Percentiles rank a stretch among this genome's conserved stretches.
These are phyloP conservation scores for Spisula subtruncata DNA, from an alignment of 2,888 invertebrate species.

Conservation along the genomic window DNA sequence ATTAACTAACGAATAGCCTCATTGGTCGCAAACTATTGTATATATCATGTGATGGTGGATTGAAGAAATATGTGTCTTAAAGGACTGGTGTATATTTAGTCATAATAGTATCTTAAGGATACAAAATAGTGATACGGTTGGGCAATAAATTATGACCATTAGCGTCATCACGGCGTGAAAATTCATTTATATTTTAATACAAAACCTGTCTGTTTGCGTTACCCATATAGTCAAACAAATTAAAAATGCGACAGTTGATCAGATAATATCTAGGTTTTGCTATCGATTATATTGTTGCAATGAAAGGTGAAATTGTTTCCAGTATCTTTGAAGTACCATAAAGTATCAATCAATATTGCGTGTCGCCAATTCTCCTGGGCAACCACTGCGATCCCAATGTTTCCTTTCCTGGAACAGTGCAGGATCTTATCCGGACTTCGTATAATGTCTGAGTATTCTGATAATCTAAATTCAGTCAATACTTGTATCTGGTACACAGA, in stretches of 20 bases:
- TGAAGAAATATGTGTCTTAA: no score
- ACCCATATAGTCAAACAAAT: background rate
- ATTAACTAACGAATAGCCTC: no score
- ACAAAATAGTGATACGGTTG: background rate
- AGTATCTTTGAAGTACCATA: constrained; percentile 16
- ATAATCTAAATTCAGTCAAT: no score
- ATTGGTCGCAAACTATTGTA: no score
- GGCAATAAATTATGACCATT: background rate
- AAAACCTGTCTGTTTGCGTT: constrained; percentile 23
- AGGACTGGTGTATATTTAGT: background rate
- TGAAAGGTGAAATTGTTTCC: constrained; percentile 1
- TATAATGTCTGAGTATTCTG: no score
- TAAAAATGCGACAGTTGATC: constrained; percentile 26
- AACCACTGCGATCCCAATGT: background rate
- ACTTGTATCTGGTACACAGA: no score
- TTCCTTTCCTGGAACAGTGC: background rate
- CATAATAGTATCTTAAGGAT: background rate
- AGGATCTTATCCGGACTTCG: no score
- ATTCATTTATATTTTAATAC: constrained; percentile 29
- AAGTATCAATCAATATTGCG: constrained; percentile 33
- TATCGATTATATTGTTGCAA: background rate
- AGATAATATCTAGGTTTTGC: constrained; percentile 35
- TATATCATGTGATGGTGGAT: no score
- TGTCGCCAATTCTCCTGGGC: background rate
- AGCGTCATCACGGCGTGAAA: constrained; percentile 18